These are phyloP conservation scores for Bombycilla garrulus DNA, from an alignment of 2,113 vertebrate species.

Conservation along the genomic window DNA sequence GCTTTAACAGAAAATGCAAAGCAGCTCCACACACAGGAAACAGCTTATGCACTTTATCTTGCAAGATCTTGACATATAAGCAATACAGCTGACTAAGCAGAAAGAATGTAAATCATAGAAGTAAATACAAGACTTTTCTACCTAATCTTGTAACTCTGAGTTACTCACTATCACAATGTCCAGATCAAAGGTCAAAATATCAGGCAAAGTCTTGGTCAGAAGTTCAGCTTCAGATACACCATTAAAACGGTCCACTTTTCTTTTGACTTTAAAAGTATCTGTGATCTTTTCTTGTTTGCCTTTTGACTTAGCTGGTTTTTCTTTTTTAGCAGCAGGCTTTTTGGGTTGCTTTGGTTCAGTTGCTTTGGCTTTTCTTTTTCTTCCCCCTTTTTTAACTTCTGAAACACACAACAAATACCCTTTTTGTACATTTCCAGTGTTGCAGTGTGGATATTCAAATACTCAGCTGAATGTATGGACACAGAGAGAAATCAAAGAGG, in stretches of 20 bases:
- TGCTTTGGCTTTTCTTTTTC: conserved; percentile 79
- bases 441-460: background rate
- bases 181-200: conserved; percentile 92
- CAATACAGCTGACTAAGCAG: background rate
- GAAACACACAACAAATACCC: conserved; percentile 39
- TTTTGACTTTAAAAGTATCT: conserved; percentile 93
- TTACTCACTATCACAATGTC: conserved; percentile 96
- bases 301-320: conserved; percentile 77
- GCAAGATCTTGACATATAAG: background rate
- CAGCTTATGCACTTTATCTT: background rate
- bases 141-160: background rate
- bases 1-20: conserved; percentile 18
- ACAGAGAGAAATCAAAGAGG: background rate
- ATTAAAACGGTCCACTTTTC: conserved; percentile 96
- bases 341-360: conserved; percentile 73
- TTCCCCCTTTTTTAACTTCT: conserved; percentile 82
- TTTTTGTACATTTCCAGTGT: background rate
- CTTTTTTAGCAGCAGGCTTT: conserved; percentile 63
- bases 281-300: conserved; percentile 98
- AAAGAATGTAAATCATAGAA: background rate
- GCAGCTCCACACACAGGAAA: background rate
- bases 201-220: conserved; percentile 93
- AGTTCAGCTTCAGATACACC: conserved; percentile 96
- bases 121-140: background rate
- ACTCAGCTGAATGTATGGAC: background rate